Evolutionary conservation across 2,113 vertebrate species (phyloP), one percentile per base, ranked within the genome.

Genomic region (Apodemus speciosus): DNA sequence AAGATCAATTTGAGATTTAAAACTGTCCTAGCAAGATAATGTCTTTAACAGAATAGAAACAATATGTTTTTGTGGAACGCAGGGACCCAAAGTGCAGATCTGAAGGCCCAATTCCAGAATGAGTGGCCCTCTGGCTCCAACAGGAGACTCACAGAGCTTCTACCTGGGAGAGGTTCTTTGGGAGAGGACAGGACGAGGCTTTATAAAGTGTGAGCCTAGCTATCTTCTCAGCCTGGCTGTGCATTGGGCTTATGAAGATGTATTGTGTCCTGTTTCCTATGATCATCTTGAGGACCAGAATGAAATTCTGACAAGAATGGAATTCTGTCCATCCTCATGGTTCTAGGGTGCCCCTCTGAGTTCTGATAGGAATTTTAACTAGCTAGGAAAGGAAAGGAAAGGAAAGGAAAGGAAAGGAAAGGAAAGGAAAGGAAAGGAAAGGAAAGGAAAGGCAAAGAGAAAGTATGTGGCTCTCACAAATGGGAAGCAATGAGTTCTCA

Each of bases 401-500:
- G 20, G 62, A 27, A 25, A 46, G 35, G 62, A 21, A 21, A 66
- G 40, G 16, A 25, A 16, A 15, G 23, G 27, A 43, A 10, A 20
- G 27, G 30, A 23, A 11, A 9, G 32, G 11, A 84, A 38, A 13
- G 68, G 20, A 25, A 53, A 21, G 68, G 13, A 21, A 72, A 10
- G 27, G 8, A 16, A 25, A 7, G 27, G 18, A 4, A 35, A 6
- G 49, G 5, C 3, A 16, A 8, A 4, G n/a, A 35, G 3, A 38
- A 18, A 38, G 13, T 58, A 27, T 32, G 60, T 60, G 10, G 11
- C 58, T 21, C 1, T 4, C 1, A 6, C 1, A 18, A 6, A 49
- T 0, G 0, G 56, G 56, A 51, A n/a, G 40, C 1, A 4, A 60
- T 0, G 3, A 71, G 4, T 0, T 14, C 25, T 51, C 53, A 0